These are phyloP conservation scores for Antheraea assamensis DNA, from an alignment of 2,888 invertebrate species.

Conservation along the genomic window DNA sequence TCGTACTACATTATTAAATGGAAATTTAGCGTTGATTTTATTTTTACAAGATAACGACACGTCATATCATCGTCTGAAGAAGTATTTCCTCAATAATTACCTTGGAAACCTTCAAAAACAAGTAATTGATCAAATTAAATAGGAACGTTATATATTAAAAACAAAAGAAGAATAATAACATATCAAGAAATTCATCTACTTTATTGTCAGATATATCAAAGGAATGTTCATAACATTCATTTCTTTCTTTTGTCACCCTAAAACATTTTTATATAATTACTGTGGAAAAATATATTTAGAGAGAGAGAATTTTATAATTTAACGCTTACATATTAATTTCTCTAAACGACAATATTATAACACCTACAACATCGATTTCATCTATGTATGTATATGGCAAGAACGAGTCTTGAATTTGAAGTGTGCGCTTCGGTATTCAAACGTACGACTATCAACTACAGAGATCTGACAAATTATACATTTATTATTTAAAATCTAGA, in stretches of 20 bases:
- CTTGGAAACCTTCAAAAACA: neutral
- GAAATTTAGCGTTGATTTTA: too few relatives aligned
- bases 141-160: neutral
- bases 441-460: neutral
- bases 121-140: neutral
- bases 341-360: constrained; percentile 60
- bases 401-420: constrained; percentile 75
- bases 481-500: neutral
- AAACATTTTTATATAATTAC: constrained; percentile 25
- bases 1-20: too few relatives aligned
- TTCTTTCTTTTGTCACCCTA: constrained; percentile 34
- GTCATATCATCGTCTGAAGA: neutral
- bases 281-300: constrained; percentile 23
- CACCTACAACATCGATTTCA: constrained; percentile 62
- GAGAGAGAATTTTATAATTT: constrained; percentile 35
- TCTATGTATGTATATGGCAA: constrained; percentile 60
- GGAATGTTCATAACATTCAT: constrained; percentile 66
- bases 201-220: constrained; percentile 75
- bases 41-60: neutral
- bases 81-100: neutral
- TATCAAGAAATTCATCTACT: constrained; percentile 45
- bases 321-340: constrained; percentile 35
- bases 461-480: neutral
- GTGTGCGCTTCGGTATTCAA: constrained; percentile 63
- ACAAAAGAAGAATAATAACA: neutral